Percentiles rank a stretch among this genome's conserved stretches.
These are phyloP conservation scores for Tachycineta bicolor DNA, from an alignment of 2,113 vertebrate species.

Conservation along the genomic window DNA sequence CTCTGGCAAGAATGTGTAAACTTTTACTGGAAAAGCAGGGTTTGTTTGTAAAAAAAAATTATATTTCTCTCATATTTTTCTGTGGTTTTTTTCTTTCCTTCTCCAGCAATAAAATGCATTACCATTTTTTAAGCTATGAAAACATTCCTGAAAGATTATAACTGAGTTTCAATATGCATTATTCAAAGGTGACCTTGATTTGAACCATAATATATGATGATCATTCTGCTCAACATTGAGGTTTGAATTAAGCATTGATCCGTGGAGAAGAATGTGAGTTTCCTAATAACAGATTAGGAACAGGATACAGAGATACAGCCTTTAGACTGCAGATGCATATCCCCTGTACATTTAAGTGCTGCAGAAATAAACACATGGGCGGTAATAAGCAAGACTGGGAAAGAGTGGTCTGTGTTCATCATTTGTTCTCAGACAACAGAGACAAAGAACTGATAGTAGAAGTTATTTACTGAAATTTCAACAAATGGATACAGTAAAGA, in stretches of 20 bases:
- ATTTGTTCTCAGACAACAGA: not conserved
- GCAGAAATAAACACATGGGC: not conserved
- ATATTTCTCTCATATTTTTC: not conserved
- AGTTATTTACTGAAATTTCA: not conserved
- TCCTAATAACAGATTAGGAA: not conserved
- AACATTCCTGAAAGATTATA: not conserved
- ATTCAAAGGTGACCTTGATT: not conserved
- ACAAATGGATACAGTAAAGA: not conserved
- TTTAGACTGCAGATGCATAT: not conserved
- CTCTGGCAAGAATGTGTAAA: not conserved
- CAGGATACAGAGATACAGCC: not conserved
- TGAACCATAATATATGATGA: not conserved
- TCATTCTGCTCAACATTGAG: not conserved
- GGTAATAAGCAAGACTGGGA: not conserved
- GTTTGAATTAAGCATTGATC: not conserved
- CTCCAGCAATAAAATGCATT: not conserved
- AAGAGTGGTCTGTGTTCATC: not conserved
- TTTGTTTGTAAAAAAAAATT: not conserved
- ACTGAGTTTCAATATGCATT: not conserved
- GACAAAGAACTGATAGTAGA: not conserved
- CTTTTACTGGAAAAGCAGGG: not conserved
- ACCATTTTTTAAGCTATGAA: not conserved
- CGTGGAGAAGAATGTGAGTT: not conserved
- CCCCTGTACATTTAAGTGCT: not conserved
- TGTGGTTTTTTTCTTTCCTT: not conserved